These are phyloP conservation scores for Ophioninae sp. DNA, from an alignment of 2,888 invertebrate genomes.

Conservation along the genomic window DNA sequence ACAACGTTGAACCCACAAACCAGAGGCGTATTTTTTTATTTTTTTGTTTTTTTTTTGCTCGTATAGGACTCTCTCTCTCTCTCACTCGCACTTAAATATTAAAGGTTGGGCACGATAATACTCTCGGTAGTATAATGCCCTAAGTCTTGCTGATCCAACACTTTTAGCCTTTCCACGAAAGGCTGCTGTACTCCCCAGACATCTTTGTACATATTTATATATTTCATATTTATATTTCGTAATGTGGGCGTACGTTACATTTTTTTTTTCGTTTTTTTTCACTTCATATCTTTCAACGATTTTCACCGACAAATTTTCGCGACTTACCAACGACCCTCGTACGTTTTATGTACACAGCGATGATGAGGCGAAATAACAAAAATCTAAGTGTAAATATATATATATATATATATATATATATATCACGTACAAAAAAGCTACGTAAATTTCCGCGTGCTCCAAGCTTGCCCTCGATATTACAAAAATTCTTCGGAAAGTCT, in stretches of 20 bases:
- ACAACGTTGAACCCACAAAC: slow-evolving; percentile 80
- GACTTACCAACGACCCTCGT: slow-evolving; percentile 54
- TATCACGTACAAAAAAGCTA: slow-evolving; percentile 10
- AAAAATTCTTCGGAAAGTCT: slow-evolving; percentile 11
- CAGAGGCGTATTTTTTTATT: slow-evolving; percentile 71
- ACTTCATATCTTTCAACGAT: no score
- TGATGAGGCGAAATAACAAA: slow-evolving; percentile 23
- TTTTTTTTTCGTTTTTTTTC: no score
- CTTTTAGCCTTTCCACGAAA: slow-evolving; percentile 77
- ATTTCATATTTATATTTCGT: slow-evolving; percentile 68
- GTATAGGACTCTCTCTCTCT: slow-evolving; percentile 76
- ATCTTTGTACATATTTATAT: slow-evolving; percentile 74
- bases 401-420: no score
- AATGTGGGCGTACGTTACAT: slow-evolving; percentile 64
- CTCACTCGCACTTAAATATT: slow-evolving; percentile 81
- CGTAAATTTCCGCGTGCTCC: background rate
- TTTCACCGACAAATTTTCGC: no score
- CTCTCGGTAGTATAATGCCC: slow-evolving; percentile 81
- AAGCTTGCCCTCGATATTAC: background rate
- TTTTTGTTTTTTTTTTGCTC: slow-evolving; percentile 63
- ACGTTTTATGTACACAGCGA: slow-evolving; percentile 46
- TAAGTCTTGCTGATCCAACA: slow-evolving; percentile 81
- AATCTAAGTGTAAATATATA: background rate
- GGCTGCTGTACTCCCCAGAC: slow-evolving; percentile 78
- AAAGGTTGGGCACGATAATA: slow-evolving; percentile 81